A percentile compares a stretch with the other conserved stretches of the same genome.
Conservation (phyloP, 2,113 vertebrate species). For the Pygoscelis antarcticus region DNA sequence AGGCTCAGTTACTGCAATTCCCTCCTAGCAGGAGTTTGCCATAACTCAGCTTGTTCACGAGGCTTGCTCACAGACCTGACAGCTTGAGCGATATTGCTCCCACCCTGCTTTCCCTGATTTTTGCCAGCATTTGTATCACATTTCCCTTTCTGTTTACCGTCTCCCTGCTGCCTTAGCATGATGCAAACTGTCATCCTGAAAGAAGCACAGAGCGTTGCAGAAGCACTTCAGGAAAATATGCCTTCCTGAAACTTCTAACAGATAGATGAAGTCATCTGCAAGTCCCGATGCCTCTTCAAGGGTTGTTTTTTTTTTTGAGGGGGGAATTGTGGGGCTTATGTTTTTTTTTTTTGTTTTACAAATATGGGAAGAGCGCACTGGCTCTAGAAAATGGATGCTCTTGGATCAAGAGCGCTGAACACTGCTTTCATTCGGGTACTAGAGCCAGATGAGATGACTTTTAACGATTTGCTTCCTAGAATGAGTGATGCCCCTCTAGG, state of each 20-base stretch:
- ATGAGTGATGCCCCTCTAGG: constrained; percentile 29
- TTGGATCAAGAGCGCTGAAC: background rate
- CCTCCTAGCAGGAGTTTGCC: constrained; percentile 24
- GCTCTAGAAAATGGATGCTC: background rate
- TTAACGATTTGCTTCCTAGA: background rate
- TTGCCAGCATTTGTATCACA: constrained; percentile 28
- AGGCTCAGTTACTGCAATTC: constrained; percentile 57
- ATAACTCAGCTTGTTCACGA: constrained; percentile 44
- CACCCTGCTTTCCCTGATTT: constrained; percentile 34
- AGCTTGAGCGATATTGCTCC: constrained; percentile 16
- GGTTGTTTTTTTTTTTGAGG: background rate
- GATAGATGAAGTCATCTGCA: background rate
- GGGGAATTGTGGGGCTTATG: background rate
- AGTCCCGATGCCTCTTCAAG: background rate
- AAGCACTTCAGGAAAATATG: background rate
- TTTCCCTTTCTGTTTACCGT: background rate
- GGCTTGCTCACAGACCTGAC: constrained; percentile 29
- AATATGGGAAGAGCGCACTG: rapidly evolving
- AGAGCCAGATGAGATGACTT: constrained; percentile 32
- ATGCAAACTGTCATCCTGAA: background rate
- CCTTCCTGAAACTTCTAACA: background rate
- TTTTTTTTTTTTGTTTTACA: background rate
- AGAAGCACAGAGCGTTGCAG: background rate
- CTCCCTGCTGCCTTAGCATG: background rate
- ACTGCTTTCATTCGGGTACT: background rate